Conservation (phyloP, 1,140 invertebrate species). For the Thaumatotibia leucotreta region DNA sequence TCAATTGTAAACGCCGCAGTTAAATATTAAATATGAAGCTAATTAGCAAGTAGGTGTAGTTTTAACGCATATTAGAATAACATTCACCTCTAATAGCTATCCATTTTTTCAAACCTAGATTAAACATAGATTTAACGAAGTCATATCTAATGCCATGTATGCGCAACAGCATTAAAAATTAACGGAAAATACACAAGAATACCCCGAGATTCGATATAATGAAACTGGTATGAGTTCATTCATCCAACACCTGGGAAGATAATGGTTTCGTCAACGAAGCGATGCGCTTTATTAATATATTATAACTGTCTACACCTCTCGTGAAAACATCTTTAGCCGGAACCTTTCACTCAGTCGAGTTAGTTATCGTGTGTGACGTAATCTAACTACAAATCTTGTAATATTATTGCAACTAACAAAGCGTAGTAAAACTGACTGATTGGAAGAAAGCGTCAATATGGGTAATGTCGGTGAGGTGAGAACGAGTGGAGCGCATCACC, state of each 20-base stretch:
- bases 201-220: too few species aligned
- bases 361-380: background rate
- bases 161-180: too few species aligned
- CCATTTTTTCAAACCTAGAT: too few species aligned
- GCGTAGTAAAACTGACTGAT: conserved; percentile 28
- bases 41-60: background rate
- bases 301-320: background rate
- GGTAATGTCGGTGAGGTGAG: conserved; percentile 22
- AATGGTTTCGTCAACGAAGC: background rate
- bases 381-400: background rate
- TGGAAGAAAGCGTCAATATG: conserved; percentile 38
- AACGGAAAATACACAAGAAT: too few species aligned
- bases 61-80: too few species aligned
- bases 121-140: too few species aligned
- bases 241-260: background rate
- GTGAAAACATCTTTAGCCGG: background rate
- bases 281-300: background rate
- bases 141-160: too few species aligned
- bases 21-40: background rate
- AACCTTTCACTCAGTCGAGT: background rate
- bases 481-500: conserved; percentile 51
- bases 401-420: conserved; percentile 18
- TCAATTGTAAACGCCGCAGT: background rate
- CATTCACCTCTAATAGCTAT: too few species aligned
- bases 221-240: background rate